Base-by-base conservation (phyloP, 2,113 vertebrate species). In the Oceanites oceanicus region DNA sequence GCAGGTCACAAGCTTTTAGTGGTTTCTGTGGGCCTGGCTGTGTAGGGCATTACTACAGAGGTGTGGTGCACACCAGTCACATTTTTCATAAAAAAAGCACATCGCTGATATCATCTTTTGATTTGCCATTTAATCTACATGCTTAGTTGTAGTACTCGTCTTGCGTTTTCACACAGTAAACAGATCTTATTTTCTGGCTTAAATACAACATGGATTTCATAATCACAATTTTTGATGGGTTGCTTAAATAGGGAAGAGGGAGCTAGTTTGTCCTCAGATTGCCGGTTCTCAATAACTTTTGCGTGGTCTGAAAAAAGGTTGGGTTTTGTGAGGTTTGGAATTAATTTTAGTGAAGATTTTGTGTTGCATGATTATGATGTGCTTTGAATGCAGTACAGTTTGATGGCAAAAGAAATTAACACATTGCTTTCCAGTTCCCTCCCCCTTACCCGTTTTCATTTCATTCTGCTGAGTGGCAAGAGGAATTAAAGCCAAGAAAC, bases 131-230 rank as follows among this genome's bases (percentile, higher is more conserved):
- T 90, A 68, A 42, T 91, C 61, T 38, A 2, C 10, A 0, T 42
- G 32, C 72, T 65, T 38, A 76, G 25, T 84, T 82, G n/a, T 72
- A 17, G 21, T 77, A 81, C 7, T 73, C 38, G 22, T 88, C 59
- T 45, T 56, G 36, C 86, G 55, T 88, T 96, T 93, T 90, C 50
- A 67, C 58, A 27, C 63, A 92, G 29, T 53, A 86, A 96, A 80
- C 95, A 96, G 93, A 94, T 93, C 71, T 93, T 83, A 27, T 66
- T 96, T 96, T 76, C 66, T 96, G 94, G 88, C 92, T 93, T 74
- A 74, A 92, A 40, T 59, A 25, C 42, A 71, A 6, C 42, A 14
- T 9, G 15, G 59, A 83, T 97, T 96, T 96, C 56, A 32, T 77
- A 95, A 95, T 65, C 22, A 2, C 42, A 1, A 9, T 40, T 93